These are phyloP conservation scores for Drosophila cognata DNA, from an alignment of 2,888 invertebrate genomes.

Conservation along the genomic window DNA sequence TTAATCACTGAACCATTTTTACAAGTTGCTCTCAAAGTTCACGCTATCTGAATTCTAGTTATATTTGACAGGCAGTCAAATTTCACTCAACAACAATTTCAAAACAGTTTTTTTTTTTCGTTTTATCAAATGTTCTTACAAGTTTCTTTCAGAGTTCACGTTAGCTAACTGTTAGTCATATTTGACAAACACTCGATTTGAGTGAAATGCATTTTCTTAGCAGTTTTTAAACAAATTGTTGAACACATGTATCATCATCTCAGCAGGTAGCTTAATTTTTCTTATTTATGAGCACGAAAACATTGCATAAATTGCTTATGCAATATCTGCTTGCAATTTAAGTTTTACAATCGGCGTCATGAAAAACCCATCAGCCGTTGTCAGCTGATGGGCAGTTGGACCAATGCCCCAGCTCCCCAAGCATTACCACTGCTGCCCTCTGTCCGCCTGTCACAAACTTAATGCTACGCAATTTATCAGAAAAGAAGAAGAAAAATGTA, in stretches of 20 bases:
- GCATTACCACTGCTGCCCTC: not conserved
- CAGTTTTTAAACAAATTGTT: not conserved
- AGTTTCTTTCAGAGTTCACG: not conserved
- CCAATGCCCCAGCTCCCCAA: conserved; percentile 2
- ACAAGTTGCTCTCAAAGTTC: not conserved
- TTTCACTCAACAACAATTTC: not conserved
- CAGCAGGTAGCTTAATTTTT: conserved; percentile 1
- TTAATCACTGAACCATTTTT: not conserved
- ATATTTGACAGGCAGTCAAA: not conserved
- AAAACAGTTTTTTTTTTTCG: not conserved
- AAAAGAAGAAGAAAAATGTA: not conserved
- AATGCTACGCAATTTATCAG: conserved; percentile 33
- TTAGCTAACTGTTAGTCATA: not conserved
- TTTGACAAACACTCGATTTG: not conserved
- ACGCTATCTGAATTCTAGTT: not conserved
- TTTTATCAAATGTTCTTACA: not conserved
- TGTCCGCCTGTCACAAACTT: conserved; percentile 14
- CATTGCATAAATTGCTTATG: conserved; percentile 19
- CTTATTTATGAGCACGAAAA: not conserved
- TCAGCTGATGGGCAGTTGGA: conserved; percentile 17
- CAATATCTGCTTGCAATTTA: conserved; percentile 30
- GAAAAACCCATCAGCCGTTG: conserved; percentile 22
- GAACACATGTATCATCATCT: not conserved
- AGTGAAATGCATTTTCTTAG: not conserved
- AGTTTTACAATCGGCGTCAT: conserved; percentile 26